Evolutionary conservation across 2,888 invertebrate genomes (phyloP).

Genomic region (Brenthis daphne): DNA sequence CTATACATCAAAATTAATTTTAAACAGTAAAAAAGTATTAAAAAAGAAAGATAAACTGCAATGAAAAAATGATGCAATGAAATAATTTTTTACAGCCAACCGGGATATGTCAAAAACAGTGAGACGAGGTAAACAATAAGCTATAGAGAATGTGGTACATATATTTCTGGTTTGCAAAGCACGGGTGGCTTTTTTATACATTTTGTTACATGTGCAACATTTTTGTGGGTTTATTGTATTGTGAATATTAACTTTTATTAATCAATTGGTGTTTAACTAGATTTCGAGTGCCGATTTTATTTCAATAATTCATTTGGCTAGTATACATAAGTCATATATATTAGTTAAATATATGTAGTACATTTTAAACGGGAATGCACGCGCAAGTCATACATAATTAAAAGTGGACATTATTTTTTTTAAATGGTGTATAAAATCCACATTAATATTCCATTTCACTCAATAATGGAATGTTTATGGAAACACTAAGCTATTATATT

Average conservation of each 20-base stretch:
- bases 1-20: too few relatives aligned
- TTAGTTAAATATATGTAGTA: background rate
- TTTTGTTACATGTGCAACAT: conserved; percentile 23
- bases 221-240: conserved; percentile 13
- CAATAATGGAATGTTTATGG: background rate
- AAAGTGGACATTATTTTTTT: background rate
- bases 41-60: conserved; percentile 7
- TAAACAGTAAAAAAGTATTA: background rate
- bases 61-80: conserved; percentile 20
- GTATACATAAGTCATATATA: conserved; percentile 6
- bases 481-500: background rate
- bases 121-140: conserved; percentile 64
- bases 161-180: conserved; percentile 34
- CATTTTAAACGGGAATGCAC: conserved; percentile 3
- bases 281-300: conserved; percentile 7
- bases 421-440: background rate
- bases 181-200: conserved; percentile 29
- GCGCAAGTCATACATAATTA: conserved; percentile 2
- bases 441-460: conserved; percentile 12
- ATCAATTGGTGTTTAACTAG: background rate
- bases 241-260: background rate
- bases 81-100: conserved; percentile 67
- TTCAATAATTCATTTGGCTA: conserved; percentile 9
- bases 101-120: conserved; percentile 66
- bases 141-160: conserved; percentile 44